phyloP scores from a whole-genome alignment of 1,140 invertebrate genomes.

The Caenorhabditis briggsae region DNA sequence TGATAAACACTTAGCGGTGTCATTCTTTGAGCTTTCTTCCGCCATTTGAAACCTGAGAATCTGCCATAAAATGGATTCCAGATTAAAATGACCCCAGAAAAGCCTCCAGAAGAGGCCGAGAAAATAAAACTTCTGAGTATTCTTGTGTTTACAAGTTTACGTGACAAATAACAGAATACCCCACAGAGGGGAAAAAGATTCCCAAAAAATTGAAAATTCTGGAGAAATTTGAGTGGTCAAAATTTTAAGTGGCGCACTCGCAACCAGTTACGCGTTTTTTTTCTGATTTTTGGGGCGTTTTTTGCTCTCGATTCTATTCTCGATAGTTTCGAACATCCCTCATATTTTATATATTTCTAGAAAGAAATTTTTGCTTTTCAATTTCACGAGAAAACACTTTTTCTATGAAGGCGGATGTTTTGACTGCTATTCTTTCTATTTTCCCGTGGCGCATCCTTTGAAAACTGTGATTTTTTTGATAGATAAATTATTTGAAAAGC shows the following conservation, averaged over 20 bases:
- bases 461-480: neutral
- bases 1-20: too few species aligned
- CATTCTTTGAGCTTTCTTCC: too few species aligned
- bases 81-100: too few species aligned
- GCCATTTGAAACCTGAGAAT: too few species aligned
- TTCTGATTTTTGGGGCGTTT: neutral
- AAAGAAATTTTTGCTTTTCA: too few species aligned
- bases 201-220: constrained; percentile 23
- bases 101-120: too few species aligned
- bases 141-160: neutral
- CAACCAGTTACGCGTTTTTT: neutral
- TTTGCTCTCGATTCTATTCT: neutral
- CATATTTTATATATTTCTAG: too few species aligned
- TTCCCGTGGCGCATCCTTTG: neutral
- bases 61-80: too few species aligned
- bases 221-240: constrained; percentile 33
- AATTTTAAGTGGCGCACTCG: constrained; percentile 21
- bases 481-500: neutral
- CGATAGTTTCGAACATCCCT: neutral
- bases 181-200: neutral
- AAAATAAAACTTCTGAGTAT: too few species aligned
- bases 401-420: constrained; percentile 8
- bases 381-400: neutral
- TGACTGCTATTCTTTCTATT: neutral
- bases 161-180: constrained; percentile 28